These are phyloP conservation scores for Conus betulinus DNA, from an alignment of 1,140 invertebrate genomes.

Conservation along the genomic window DNA sequence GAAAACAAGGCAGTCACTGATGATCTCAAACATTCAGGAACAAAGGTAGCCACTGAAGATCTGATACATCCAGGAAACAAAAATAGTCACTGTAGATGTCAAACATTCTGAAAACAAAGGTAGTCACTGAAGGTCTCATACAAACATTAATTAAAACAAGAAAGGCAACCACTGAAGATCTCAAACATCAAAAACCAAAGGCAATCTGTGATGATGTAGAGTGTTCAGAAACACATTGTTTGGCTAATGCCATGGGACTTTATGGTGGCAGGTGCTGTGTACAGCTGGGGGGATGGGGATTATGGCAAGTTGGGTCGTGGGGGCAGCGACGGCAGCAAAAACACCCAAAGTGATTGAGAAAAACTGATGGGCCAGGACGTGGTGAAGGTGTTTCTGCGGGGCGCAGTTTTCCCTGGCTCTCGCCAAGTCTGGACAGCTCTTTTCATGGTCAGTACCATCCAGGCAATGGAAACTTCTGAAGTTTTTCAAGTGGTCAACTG, in stretches of 20 bases:
- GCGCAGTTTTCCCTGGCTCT: slow-evolving; percentile 88
- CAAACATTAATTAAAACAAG: too few species aligned
- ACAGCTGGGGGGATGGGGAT: slow-evolving; percentile 93
- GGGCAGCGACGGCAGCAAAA: slow-evolving; percentile 83
- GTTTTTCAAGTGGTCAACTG: slow-evolving; percentile 89
- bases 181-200: too few species aligned
- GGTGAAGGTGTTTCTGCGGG: slow-evolving; percentile 87
- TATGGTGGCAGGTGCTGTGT: slow-evolving; percentile 80
- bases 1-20: too few species aligned
- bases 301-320: slow-evolving; percentile 85
- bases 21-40: too few species aligned
- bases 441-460: slow-evolving; percentile 81
- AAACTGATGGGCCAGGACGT: slow-evolving; percentile 82
- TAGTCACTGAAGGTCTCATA: too few species aligned
- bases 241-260: background rate
- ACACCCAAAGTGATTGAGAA: slow-evolving; percentile 84
- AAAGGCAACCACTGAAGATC: too few species aligned
- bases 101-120: too few species aligned
- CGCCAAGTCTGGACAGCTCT: slow-evolving; percentile 83
- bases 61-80: too few species aligned
- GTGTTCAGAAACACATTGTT: too few species aligned
- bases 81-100: too few species aligned
- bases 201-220: too few species aligned
- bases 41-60: too few species aligned
- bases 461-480: slow-evolving; percentile 68